phyloP scores from a whole-genome alignment of 37 sponge, comb jelly and placozoan species.

The Spongilla lacustris region DNA sequence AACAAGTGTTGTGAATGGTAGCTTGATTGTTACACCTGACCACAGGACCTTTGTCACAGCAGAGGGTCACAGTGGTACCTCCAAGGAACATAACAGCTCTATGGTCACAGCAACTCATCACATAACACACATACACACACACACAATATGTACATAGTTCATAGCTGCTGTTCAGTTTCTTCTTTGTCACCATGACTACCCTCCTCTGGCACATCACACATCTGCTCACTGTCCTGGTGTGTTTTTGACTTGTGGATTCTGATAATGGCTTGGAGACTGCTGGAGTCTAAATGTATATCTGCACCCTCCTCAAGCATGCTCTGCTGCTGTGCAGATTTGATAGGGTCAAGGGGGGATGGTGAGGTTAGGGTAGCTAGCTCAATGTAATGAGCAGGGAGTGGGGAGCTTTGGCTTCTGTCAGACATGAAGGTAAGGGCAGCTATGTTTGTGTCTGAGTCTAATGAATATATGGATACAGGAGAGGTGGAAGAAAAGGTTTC shows the following conservation, averaged over 20 bases:
- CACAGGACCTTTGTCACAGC: conserved; percentile 64
- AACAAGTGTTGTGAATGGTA: not conserved
- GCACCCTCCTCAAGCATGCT: not conserved
- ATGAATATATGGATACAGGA: not conserved
- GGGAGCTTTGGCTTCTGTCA: not conserved
- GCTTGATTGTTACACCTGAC: not conserved
- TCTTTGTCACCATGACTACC: not conserved
- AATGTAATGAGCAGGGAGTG: not conserved
- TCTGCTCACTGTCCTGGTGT: not conserved
- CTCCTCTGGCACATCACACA: not conserved
- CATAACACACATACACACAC: not conserved
- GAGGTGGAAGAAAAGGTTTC: not conserved
- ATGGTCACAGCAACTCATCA: not conserved
- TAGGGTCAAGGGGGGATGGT: not conserved
- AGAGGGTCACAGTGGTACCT: conserved; percentile 63
- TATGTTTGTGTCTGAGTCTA: not conserved
- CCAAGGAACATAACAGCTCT: conserved; percentile 31
- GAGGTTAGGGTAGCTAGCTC: not conserved
- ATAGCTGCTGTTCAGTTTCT: not conserved
- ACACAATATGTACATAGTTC: not conserved
- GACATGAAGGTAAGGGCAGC: not conserved
- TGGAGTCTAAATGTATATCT: not conserved
- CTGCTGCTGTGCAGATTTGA: not conserved
- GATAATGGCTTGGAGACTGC: not conserved
- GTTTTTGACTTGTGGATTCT: not conserved